A percentile compares a stretch with the other conserved stretches of the same genome.
phyloP scores from a whole-genome alignment of 2,797 vertebrate genomes.

The Cetoscarus ocellatus region DNA sequence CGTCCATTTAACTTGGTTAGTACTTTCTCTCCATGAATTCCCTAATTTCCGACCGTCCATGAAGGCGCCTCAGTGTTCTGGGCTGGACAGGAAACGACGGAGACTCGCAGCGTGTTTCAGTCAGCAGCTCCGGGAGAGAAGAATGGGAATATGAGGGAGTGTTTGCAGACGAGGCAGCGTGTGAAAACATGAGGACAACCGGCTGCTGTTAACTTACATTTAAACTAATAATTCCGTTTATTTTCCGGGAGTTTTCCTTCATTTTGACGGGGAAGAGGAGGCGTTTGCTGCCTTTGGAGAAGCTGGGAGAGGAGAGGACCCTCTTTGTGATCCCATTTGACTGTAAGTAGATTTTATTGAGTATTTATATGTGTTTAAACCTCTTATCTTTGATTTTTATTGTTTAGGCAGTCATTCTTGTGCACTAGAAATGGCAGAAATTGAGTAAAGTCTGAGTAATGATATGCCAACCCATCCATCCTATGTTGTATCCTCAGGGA shows the following conservation, averaged over 20 bases:
- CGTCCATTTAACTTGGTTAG: no score
- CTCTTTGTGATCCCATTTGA: constrained; percentile 68
- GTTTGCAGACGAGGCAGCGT: constrained; percentile 39
- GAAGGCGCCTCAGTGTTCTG: constrained; percentile 66
- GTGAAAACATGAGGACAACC: constrained; percentile 56
- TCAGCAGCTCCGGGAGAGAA: constrained; percentile 69
- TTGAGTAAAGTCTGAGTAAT: not conserved
- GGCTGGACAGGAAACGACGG: constrained; percentile 85
- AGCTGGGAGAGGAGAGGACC: constrained; percentile 47
- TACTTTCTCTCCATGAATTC: no score
- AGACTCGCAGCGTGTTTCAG: constrained; percentile 73
- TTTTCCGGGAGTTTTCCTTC: not conserved
- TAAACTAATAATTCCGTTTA: not conserved
- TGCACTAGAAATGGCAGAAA: not conserved
- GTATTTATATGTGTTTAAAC: not conserved
- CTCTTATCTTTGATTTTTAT: rapidly evolving
- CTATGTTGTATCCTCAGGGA: constrained; percentile 28
- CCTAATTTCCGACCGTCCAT: constrained; percentile 15
- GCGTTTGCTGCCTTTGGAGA: constrained; percentile 42
- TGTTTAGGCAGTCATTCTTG: rapidly evolving
- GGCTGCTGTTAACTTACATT: constrained; percentile 2
- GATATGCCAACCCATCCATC: constrained; percentile 36
- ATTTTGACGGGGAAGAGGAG: constrained; percentile 2
- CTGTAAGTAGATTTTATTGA: constrained; percentile 60
- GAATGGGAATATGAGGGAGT: constrained; percentile 62